Base-by-base conservation (phyloP, 2,113 vertebrate genomes). In the Zosterops hypoxanthus region DNA sequence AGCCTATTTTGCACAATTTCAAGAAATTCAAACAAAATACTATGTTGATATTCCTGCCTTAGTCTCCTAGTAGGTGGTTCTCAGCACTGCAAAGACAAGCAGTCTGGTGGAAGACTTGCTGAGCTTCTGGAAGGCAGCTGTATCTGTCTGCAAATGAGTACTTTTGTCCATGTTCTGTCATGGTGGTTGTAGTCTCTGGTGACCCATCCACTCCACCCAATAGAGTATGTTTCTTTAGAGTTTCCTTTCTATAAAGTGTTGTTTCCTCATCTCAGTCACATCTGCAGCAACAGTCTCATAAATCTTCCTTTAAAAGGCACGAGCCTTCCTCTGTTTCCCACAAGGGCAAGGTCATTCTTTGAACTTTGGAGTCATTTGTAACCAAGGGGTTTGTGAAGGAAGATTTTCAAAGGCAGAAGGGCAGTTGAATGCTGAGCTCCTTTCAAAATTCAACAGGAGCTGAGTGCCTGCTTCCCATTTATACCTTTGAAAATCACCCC, bases 341-440 rank as follows among this genome's bases (percentile, higher is more conserved):
- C 94, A 96, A 94, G 96, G 96, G 94, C 96, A 96, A 97, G 95
- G 96, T 96, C 95, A 95, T 81, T 71, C 93, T 93, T 95, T 97
- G 96, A 96, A 97, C 95, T 94, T 90, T 78, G 57, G 80, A 96
- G 92, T 95, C 85, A 96, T 96, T 96, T 97, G 96, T 96, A 96
- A 96, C 93, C 85, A 52, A 93, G 82, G 72, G 77, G 18, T 80
- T 81, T 86, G 56, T 64, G 94, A 71, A 88, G 61, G 91, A 81
- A 86, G 92, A 64, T 64, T 93, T 96, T 95, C 93, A 96, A 92
- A 94, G 88, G 86, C 79, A 84, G 82, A 63, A 60, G 92, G 92
- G 90, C 93, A 83, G 80, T 79, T 92, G 73, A 80, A 94, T 86
- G 90, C 86, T 88, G 88, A 93, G 59, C 69, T 93, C 49, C 60